phyloP scores from a whole-genome alignment of 1,140 invertebrate species.

The Battus philenor region DNA sequence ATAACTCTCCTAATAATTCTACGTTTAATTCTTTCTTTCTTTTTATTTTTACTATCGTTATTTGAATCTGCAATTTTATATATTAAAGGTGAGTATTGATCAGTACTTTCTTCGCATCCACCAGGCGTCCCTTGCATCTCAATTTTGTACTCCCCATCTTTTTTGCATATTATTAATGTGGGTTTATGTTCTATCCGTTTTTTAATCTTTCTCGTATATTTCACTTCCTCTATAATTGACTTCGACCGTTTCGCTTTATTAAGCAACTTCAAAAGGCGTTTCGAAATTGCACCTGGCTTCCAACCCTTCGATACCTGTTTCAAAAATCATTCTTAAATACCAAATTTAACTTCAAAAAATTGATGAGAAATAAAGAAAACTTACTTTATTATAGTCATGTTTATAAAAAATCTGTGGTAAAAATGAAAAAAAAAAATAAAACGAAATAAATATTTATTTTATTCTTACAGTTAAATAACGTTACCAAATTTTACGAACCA shows the following conservation, averaged over 20 bases:
- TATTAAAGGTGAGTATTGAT: conserved; percentile 36
- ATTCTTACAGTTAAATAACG: conserved; percentile 38
- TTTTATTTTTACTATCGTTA: conserved; percentile 35
- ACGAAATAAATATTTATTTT: conserved; percentile 20
- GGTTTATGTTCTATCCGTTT: conserved; percentile 45
- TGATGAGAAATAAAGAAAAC: background rate
- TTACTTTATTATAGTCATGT: background rate
- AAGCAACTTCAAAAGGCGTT: conserved; percentile 37
- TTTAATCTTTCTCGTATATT: conserved; percentile 33
- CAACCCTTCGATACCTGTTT: conserved; percentile 40
- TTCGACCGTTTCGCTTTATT: conserved; percentile 37
- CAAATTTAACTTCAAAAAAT: background rate
- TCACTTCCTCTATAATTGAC: conserved; percentile 19
- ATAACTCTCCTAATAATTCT: conserved; percentile 30
- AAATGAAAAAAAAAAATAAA: conserved; percentile 16
- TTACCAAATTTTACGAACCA: conserved; percentile 58
- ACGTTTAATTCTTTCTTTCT: conserved; percentile 26
- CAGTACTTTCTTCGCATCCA: conserved; percentile 15
- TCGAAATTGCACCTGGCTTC: conserved; percentile 59
- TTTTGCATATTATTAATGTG: conserved; percentile 43
- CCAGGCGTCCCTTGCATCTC: conserved; percentile 40
- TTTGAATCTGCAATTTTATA: conserved; percentile 45
- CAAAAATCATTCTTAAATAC: conserved; percentile 2
- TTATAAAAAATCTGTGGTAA: background rate
- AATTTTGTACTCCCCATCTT: conserved; percentile 42